A percentile compares a stretch with the other conserved stretches of the same genome.
phyloP scores from a whole-genome alignment of 2,888 invertebrate genomes.

The Ceramica pisi region DNA sequence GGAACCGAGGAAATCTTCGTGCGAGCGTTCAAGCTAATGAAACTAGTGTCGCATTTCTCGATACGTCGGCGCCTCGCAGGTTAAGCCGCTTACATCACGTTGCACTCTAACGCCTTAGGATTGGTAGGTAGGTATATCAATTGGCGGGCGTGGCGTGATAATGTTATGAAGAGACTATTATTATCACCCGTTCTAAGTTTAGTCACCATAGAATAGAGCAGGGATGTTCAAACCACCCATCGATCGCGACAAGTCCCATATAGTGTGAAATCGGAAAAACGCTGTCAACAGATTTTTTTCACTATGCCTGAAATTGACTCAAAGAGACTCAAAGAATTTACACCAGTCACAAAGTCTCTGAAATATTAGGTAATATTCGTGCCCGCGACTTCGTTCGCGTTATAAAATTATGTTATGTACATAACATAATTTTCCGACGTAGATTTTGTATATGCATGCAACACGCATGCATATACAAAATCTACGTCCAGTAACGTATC shows the following conservation, averaged over 20 bases:
- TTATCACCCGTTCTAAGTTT: conserved; percentile 4
- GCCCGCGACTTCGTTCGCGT: too few species aligned
- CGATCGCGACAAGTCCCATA: background rate
- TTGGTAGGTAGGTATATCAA: background rate
- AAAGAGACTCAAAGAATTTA: too few species aligned
- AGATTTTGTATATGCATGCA: too few species aligned
- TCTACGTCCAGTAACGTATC: too few species aligned
- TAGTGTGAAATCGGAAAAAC: background rate
- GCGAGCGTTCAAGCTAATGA: conserved; percentile 29
- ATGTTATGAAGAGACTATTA: conserved; percentile 17
- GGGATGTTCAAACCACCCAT: background rate
- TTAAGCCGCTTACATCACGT: conserved; percentile 45
- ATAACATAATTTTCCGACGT: too few species aligned
- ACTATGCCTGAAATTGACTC: background rate
- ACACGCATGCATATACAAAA: too few species aligned
- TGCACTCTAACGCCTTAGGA: conserved; percentile 21
- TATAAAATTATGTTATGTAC: too few species aligned
- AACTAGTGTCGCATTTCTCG: conserved; percentile 31
- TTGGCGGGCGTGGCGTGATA: conserved; percentile 16
- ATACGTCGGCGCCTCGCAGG: conserved; percentile 20
- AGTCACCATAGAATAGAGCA: background rate
- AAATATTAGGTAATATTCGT: too few species aligned
- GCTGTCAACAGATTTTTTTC: background rate
- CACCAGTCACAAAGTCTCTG: too few species aligned
- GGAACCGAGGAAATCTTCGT: background rate